Evolutionary conservation across 30 jellyfish, hydroid and myxozoan genomes (phyloP).

Genomic region (Clytia hemisphaerica): DNA sequence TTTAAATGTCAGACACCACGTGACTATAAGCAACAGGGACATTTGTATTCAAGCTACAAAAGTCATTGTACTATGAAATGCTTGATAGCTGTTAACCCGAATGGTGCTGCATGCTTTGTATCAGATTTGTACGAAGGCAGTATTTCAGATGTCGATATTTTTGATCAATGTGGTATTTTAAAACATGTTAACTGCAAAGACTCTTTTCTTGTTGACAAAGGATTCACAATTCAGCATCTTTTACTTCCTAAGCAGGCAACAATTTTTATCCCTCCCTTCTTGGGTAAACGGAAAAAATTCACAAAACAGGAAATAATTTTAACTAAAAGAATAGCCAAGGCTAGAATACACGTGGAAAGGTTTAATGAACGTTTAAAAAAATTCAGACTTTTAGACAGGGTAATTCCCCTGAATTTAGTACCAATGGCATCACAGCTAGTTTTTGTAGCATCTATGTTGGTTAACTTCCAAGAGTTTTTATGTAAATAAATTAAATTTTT

Average conservation of each 20-base stretch:
- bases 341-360: slow-evolving; percentile 47
- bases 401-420: slow-evolving; percentile 30
- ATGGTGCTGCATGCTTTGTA: background rate
- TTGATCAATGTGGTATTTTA: background rate
- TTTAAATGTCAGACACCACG: slow-evolving; percentile 12
- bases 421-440: slow-evolving; percentile 37
- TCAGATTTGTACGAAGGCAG: slow-evolving; percentile 4
- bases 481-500: slow-evolving; percentile 21
- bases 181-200: too few species aligned
- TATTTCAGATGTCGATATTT: background rate
- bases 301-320: slow-evolving; percentile 38
- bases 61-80: too few species aligned
- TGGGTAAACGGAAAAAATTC: slow-evolving; percentile 28
- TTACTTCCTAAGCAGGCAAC: slow-evolving; percentile 29
- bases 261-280: slow-evolving; percentile 39
- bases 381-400: slow-evolving; percentile 34
- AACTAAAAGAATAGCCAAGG: slow-evolving; percentile 44
- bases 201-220: too few species aligned
- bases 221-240: too few species aligned
- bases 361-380: slow-evolving; percentile 41
- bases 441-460: slow-evolving; percentile 29
- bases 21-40: slow-evolving; percentile 34
- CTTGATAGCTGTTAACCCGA: too few species aligned
- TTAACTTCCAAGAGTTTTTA: slow-evolving; percentile 34
- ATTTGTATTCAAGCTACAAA: too few species aligned